A percentile compares a stretch with the other conserved stretches of the same genome.
phyloP scores from a whole-genome alignment of 2,888 invertebrate genomes.

The Scaptomyza caliginosa region DNA sequence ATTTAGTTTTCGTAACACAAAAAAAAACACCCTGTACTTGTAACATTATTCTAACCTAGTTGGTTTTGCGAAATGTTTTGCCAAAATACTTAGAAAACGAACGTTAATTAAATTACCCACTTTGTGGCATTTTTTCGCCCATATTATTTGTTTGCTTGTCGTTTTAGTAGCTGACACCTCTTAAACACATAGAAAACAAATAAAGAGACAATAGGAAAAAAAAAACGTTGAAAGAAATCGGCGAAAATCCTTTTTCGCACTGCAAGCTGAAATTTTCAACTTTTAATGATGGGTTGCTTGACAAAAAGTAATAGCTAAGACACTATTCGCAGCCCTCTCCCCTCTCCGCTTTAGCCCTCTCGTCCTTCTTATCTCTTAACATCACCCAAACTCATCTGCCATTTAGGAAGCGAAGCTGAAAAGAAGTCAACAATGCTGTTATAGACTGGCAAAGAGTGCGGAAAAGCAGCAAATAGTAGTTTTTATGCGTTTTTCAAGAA shows the following conservation, averaged over 20 bases:
- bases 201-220: no score
- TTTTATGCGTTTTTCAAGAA: slow-evolving; percentile 76
- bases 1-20: no score
- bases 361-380: background rate
- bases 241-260: slow-evolving; percentile 51
- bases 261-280: slow-evolving; percentile 69
- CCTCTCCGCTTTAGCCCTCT: no score
- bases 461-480: slow-evolving; percentile 58
- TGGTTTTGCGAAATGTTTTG: background rate
- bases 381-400: background rate
- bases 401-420: slow-evolving; percentile 4
- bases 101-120: slow-evolving; percentile 26
- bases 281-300: slow-evolving; percentile 68
- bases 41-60: background rate
- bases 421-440: background rate
- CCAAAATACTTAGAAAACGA: background rate
- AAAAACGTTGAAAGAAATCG: background rate
- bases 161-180: slow-evolving; percentile 9
- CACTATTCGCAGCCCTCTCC: background rate
- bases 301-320: slow-evolving; percentile 41
- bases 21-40: no score
- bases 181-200: no score
- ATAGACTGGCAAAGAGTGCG: background rate
- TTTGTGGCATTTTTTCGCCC: slow-evolving; percentile 15
- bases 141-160: background rate